phyloP scores from a whole-genome alignment of 2,113 vertebrate genomes.

The Podarcis cretensis region DNA sequence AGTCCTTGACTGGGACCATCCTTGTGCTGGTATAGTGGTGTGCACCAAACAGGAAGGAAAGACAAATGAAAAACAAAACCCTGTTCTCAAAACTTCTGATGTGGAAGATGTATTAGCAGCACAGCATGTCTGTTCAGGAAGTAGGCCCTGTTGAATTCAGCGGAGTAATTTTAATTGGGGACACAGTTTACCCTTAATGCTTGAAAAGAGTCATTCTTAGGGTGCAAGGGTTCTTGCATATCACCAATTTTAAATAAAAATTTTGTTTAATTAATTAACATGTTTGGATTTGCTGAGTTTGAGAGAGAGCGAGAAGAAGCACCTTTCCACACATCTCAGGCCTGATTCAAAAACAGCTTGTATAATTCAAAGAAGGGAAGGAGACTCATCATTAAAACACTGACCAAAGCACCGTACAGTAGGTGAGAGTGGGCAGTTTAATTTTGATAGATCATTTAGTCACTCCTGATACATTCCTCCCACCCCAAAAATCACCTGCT shows the following conservation, averaged over 20 bases:
- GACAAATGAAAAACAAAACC: not conserved
- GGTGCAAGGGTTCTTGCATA: not conserved
- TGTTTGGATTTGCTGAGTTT: not conserved
- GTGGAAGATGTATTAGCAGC: not conserved
- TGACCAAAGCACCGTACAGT: not conserved
- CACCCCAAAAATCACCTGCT: not conserved
- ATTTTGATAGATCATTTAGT: not conserved
- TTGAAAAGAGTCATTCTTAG: not conserved
- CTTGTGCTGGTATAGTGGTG: not conserved
- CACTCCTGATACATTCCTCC: not conserved
- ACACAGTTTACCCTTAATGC: not conserved
- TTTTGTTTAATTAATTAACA: not conserved
- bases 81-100: not conserved
- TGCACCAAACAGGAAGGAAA: not conserved
- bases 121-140: no score
- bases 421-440: not conserved
- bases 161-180: not conserved
- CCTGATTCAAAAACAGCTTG: not conserved
- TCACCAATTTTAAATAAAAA: not conserved
- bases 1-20: no score
- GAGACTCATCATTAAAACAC: not conserved
- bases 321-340: not conserved
- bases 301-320: not conserved
- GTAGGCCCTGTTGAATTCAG: no score
- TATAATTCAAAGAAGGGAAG: not conserved